These are phyloP conservation scores for Germaria angustata DNA, from an alignment of 2,888 invertebrate species.

Conservation along the genomic window DNA sequence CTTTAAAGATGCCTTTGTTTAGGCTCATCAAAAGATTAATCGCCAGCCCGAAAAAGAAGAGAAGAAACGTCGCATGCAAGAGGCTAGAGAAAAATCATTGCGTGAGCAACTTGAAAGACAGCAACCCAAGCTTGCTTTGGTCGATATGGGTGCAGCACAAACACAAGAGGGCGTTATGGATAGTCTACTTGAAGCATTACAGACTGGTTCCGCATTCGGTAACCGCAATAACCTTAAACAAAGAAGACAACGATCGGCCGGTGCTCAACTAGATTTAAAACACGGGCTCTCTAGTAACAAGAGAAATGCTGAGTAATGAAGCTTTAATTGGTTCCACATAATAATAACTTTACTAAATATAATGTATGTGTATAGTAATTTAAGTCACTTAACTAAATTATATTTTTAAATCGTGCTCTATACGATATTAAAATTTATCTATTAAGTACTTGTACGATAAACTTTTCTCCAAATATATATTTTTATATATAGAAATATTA, in stretches of 20 bases:
- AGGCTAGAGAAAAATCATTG: conserved; percentile 92
- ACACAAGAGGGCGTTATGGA: conserved; percentile 99
- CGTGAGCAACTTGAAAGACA: conserved; percentile 90
- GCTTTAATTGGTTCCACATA: conserved; percentile 74
- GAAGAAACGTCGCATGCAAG: conserved; percentile 89
- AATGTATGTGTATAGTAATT: conserved; percentile 40
- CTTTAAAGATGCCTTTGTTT: conserved; percentile 94
- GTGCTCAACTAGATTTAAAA: conserved; percentile 94
- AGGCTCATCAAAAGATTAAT: conserved; percentile 91
- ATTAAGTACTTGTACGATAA: conserved; percentile 5
- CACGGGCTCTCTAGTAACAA: conserved; percentile 80
- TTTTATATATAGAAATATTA: conserved; percentile 66
- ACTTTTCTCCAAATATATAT: conserved; percentile 44
- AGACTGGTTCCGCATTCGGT: conserved; percentile 97
- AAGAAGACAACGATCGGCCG: conserved; percentile 89
- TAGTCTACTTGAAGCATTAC: conserved; percentile 95
- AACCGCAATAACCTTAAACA: conserved; percentile 90
- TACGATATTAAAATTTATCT: conserved; percentile 3
- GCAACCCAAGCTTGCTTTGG: conserved; percentile 88
- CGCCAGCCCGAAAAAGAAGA: conserved; percentile 91
- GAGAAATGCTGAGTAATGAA: conserved; percentile 78
- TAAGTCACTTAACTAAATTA: conserved; percentile 55
- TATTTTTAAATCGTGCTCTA: conserved; percentile 42
- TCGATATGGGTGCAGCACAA: conserved; percentile 93
- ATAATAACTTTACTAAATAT: conserved; percentile 41